Evolutionary conservation across 1,140 invertebrate genomes (phyloP).

Genomic region (Dendroctonus valens): DNA sequence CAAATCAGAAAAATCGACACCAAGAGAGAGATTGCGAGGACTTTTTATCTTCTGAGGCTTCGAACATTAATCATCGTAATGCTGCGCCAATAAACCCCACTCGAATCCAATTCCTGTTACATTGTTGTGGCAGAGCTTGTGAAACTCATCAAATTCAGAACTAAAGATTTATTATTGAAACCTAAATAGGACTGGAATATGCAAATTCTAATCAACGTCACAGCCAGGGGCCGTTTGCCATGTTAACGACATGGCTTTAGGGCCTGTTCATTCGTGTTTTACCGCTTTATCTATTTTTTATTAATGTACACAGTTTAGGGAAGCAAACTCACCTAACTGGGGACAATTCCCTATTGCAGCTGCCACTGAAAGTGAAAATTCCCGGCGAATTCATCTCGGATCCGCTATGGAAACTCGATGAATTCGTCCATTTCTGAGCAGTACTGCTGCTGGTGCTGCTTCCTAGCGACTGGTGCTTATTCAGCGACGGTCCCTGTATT

Average conservation of each 20-base stretch:
- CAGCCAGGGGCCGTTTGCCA: background rate
- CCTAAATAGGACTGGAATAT: background rate
- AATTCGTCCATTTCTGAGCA: slow-evolving; percentile 37
- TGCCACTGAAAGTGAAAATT: slow-evolving; percentile 49
- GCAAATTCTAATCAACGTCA: slow-evolving; percentile 6
- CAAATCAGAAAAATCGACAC: too few species aligned
- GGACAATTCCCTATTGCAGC: slow-evolving; percentile 56
- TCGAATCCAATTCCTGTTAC: too few species aligned
- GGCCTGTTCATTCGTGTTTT: background rate
- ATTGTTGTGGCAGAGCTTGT: too few species aligned
- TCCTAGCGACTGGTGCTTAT: slow-evolving; percentile 46
- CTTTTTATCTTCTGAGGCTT: too few species aligned
- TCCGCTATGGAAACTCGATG: slow-evolving; percentile 44
- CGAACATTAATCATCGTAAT: too few species aligned
- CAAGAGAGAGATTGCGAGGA: too few species aligned
- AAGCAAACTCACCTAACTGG: slow-evolving; percentile 50
- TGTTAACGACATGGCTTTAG: background rate
- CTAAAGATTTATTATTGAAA: too few species aligned
- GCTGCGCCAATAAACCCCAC: too few species aligned
- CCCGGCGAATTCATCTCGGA: slow-evolving; percentile 52
- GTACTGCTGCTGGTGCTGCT: slow-evolving; percentile 37
- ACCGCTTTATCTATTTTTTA: background rate
- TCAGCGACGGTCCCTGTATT: slow-evolving; percentile 39
- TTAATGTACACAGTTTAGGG: too few species aligned
- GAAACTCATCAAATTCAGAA: too few species aligned